These are phyloP conservation scores for Neodiprion fabricii DNA, from an alignment of 1,140 invertebrate genomes.

Conservation along the genomic window DNA sequence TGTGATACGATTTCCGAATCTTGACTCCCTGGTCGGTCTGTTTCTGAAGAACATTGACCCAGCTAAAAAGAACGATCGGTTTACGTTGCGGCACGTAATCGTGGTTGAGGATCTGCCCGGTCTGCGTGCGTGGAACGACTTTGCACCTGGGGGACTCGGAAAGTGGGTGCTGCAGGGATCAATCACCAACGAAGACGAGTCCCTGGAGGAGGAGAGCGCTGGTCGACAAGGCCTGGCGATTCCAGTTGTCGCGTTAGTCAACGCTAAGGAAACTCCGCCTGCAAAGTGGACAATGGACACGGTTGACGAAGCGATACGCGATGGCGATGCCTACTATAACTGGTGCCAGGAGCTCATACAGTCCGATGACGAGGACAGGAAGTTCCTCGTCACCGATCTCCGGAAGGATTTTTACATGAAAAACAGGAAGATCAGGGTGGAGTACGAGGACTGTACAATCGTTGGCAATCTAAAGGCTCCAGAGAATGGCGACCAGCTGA, in stretches of 20 bases:
- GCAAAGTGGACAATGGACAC: constrained; percentile 39
- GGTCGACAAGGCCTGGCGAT: constrained; percentile 49
- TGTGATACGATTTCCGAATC: constrained; percentile 40
- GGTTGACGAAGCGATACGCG: constrained; percentile 38
- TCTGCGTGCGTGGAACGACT: constrained; percentile 45
- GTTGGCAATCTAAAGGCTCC: constrained; percentile 32
- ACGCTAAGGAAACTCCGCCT: constrained; percentile 36
- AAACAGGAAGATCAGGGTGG: constrained; percentile 42
- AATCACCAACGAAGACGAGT: constrained; percentile 40
- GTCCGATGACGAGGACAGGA: constrained; percentile 25
- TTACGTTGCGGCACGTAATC: constrained; percentile 42
- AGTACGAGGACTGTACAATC: constrained; percentile 42
- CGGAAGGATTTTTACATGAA: constrained; percentile 46
- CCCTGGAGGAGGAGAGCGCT: constrained; percentile 42
- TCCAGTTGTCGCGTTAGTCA: constrained; percentile 40
- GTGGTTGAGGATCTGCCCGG: constrained; percentile 45
- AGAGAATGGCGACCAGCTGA: constrained; percentile 23
- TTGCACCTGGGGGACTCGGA: constrained; percentile 37
- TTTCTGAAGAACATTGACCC: constrained; percentile 41
- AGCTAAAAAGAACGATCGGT: constrained; percentile 46
- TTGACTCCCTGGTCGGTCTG: constrained; percentile 31
- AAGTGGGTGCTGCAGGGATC: constrained; percentile 49
- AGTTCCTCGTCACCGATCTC: constrained; percentile 32
- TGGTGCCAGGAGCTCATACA: constrained; percentile 35
- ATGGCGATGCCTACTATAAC: constrained; percentile 49